Base-by-base conservation (phyloP, 2,888 invertebrate species). In the Euzophera pinguis region DNA sequence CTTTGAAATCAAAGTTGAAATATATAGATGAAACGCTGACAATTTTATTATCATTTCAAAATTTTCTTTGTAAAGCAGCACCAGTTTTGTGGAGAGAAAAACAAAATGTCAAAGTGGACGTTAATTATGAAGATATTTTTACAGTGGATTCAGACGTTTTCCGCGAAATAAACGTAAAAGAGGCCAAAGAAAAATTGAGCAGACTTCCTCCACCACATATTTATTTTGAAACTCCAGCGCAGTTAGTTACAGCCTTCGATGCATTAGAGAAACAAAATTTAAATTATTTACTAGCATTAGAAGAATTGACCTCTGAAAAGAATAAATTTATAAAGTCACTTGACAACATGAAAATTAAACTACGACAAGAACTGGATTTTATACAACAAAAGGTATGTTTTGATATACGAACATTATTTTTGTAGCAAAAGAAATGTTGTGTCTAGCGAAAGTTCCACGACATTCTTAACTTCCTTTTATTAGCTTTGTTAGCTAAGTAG, bases 181-280 rank as follows among this genome's bases (percentile, higher is more conserved):
- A 61, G 10, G 69, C 81, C 43, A 67, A 66, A 52, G 62, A 67
- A n/a, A 73, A 75, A 53, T 60, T 90, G 39, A 67, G 60, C 13
- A 59, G 68, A 29, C 60, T 88, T 13, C 75, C 83, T n/a, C 60
- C 73, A 6, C 77, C 84, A n/a, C 66, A 73, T 53, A 65, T 90
- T 14, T 90, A 82, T 67, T 90, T 90, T 56, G 68, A 84, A 65
- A 74, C 62, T 17, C 81, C 90, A 10, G 73, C 82, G 13, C 87
- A 89, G 63, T 58, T 89, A 42, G 57, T 82, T 1, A 61, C 63
- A 8, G 77, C 82, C 37, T 90, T 90, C 63, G 70, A 73, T 54
- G 72, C 75, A 56, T 58, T 87, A 22, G 89, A 90, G 57, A 81
- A 85, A 53, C 90, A 90, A 64, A 90, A 89, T 68, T 71, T 90